Base-by-base conservation (phyloP, 2,113 vertebrate genomes). In the Ailuropoda melanoleuca region DNA sequence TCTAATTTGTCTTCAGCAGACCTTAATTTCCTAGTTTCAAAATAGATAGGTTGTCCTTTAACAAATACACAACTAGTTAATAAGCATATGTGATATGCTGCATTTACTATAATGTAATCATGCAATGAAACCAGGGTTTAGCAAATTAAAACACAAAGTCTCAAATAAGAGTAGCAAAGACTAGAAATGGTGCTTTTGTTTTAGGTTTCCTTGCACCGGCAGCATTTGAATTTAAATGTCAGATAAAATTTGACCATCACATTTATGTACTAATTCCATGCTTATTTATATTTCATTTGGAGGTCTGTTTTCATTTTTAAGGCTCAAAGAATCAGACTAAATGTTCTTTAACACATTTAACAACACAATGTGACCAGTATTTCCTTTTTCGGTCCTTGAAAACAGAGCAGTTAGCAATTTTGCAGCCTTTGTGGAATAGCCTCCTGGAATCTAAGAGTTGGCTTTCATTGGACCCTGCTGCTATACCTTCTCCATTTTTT, bases 1-100 rank as follows among this genome's bases (percentile, higher is more conserved):
- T 86, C 64, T 94, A 90, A 96, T 96, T 97, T 98, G 93, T 86
- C 87, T 96, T 97, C 55, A 95, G 50, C 48, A 97, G 97, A 97
- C 95, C 72, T 96, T 93, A 96, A 94, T 93, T 97, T 97, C 72
- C 97, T 88, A 90, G 37, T 88, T 97, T 92, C 82, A 92, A 81
- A 98, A 96, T 94, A 2, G 83, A 96, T 85, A 92, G 68, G 24
- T 93, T 89, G 48, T 94, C 7, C 1, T 86, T 70, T 88, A 95
- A 91, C 29, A 68, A 53, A 83, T 3, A 75, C 18, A 66, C 8
- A 60, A 78, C 3, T 55, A 89, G 48, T 89, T 97, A 92, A 97
- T 93, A 97, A 97, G 24, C 62, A 34, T n/a, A 62, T 93, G 46
- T 46, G 37, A 50, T 74, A 92, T 9, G 58, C 4, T 18, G 0